Conservation (phyloP, 2,888 invertebrate species). For the Philaethria dido region DNA sequence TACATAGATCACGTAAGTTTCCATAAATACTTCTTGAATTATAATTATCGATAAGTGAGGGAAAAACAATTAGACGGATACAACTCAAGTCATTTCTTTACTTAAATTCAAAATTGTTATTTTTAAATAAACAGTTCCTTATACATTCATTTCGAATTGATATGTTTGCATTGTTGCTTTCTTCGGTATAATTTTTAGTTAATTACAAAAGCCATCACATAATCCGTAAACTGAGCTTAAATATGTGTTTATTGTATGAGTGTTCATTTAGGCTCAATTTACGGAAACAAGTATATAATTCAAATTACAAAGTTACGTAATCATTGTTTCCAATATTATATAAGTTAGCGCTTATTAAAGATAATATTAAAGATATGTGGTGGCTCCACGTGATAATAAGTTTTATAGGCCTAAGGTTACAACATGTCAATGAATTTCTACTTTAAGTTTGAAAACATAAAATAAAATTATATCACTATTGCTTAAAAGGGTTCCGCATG, state of each 20-base stretch:
- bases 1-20: constrained; percentile 6
- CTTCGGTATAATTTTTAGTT: not conserved
- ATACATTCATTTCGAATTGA: not conserved
- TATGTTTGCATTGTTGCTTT: not conserved
- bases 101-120: not conserved
- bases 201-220: constrained; percentile 4
- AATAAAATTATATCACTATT: not conserved
- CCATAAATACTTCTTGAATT: not conserved
- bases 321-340: too few species aligned
- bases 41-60: constrained; percentile 1
- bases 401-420: constrained; percentile 19
- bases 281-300: too few species aligned
- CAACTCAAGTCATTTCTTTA: not conserved
- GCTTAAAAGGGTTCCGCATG: not conserved
- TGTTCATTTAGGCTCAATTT: too few species aligned
- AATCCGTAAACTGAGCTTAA: too few species aligned
- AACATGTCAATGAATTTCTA: constrained; percentile 7
- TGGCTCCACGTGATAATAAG: constrained; percentile 1
- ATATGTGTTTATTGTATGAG: too few species aligned
- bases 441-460: not conserved
- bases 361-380: not conserved
- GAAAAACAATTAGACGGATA: not conserved
- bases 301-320: too few species aligned
- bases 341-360: too few species aligned
- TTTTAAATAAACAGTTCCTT: not conserved